Evolutionary conservation across 2,113 vertebrate species (phyloP).

Genomic region (Syngnathus scovelli): DNA sequence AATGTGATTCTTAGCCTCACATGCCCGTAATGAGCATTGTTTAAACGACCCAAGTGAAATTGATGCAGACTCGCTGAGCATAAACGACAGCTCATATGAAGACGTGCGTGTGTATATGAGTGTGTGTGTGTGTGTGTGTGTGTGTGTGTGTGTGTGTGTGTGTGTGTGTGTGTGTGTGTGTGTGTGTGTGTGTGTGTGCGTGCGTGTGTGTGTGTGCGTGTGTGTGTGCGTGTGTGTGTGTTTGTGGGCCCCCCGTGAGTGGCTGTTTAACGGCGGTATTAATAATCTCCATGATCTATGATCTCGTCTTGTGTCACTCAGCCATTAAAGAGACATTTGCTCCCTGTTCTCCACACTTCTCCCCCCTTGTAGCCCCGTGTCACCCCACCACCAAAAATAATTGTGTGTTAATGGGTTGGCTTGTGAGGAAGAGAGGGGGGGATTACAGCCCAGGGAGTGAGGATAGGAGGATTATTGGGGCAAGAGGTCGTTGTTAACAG

Average conservation of each 20-base stretch:
- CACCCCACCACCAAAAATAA: conserved; percentile 58
- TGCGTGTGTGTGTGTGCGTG: conserved; percentile 13
- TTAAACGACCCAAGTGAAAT: conserved; percentile 68
- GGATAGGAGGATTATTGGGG: conserved; percentile 42
- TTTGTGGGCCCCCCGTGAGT: conserved; percentile 35
- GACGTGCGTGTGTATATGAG: conserved; percentile 50
- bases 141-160: conserved; percentile 13
- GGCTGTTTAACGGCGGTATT: conserved; percentile 65
- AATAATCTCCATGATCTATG: conserved; percentile 71
- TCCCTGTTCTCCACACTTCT: conserved; percentile 69
- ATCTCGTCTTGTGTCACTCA: conserved; percentile 68
- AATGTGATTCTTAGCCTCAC: conserved; percentile 58
- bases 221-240: conserved; percentile 6
- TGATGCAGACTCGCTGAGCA: conserved; percentile 62
- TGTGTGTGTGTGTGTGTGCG: conserved; percentile 8
- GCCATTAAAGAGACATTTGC: conserved; percentile 59
- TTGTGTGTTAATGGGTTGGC: conserved; percentile 68
- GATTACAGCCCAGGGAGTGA: conserved; percentile 35
- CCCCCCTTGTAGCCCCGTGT: conserved; percentile 27
- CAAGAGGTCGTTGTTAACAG: conserved; percentile 60
- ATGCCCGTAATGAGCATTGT: conserved; percentile 60
- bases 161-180: conserved; percentile 29
- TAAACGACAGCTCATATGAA: conserved; percentile 65
- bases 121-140: conserved; percentile 18
- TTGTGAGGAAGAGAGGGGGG: conserved; percentile 25